Base-by-base conservation (phyloP, 2,888 invertebrate genomes). In the Andrena dorsata region DNA sequence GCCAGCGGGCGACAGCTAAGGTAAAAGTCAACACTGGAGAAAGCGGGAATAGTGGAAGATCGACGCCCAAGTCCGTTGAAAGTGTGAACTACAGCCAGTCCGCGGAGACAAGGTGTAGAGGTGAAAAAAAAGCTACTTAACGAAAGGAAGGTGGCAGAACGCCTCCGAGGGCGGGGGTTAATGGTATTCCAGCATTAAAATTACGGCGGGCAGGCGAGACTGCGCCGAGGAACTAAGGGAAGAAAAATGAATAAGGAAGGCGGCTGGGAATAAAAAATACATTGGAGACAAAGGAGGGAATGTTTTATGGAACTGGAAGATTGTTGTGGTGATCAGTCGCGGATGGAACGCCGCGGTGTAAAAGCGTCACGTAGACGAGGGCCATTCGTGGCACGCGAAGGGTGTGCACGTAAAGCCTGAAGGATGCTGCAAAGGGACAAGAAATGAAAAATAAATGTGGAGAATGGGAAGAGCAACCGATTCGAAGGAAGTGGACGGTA, bases 241-340 rank as follows among this genome's bases (percentile, higher is more conserved):
- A 72, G 82, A 82, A 53, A 82, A 72, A 82, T 82, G 76, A 82
- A 82, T 81, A 78, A 79, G 80, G 72, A 77, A 86, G 58, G 78
- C 35, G 47, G 60, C 28, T 13, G 49, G 83, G 83, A 78, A 87
- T 85, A 76, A 85, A 41, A 79, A 82, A 80, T 82, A 80, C 61
- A 71, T 23, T 20, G 70, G 74, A 83, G 78, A 83, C 77, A 83
- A 74, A 71, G 72, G 32, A 26, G 26, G n/a, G 77, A 66, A 74
- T 74, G 70, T 83, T 83, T 83, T 74, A 83, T 58, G 78, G 78
- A 66, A 60, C 49, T 69, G 35, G 70, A 83, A 82, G 83, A 82
- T 82, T 77, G 83, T 82, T 83, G 77, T 32, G 77, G 63, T 41
- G 78, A 83, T 83, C 83, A 78, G 83, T 61, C 75, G 69, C 23